Base-by-base conservation (phyloP, 1,140 invertebrate genomes). In the Araneus ventricosus region DNA sequence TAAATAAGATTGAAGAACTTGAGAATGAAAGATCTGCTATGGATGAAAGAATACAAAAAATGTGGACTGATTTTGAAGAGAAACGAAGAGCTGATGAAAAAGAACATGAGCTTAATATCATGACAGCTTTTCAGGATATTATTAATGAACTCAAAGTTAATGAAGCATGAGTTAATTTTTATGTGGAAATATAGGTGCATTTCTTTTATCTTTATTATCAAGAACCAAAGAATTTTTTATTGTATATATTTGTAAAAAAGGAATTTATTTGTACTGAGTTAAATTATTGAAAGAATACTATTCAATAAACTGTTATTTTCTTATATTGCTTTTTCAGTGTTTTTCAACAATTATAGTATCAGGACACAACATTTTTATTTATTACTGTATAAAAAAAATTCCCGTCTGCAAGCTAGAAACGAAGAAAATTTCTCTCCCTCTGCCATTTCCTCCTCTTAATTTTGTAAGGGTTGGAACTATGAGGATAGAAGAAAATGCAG, bases 61-160 rank as follows among this genome's bases (percentile, higher is more conserved):
- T 93, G 91, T 93, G 91, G 91, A 37, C 80, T 34, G 84, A 93
- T 17, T 93, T 93, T 61, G 91, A 93, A 93, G 91, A 93, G 8
- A 93, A 57, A 39, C 34, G 84, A 80, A 75, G 20, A 61, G 41
- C 17, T 79, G 85, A 93, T 59, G 91, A 87, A 59, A 75, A 37
- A 80, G 91, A 93, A 80, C 91, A 93, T 61, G 91, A 93, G 37
- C 84, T 87, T 75, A 93, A 93, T 22, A 59, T 93, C 1, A 93
- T 80, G 84, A 34, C 27, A 14, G 20, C 57, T n/a, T 93, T 93
- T 87, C 84, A 88, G 88, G 85, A 88, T 17, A 93, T 93, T 4
- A 93, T 93, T 5, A 57, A 52, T 92, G 59, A 70, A 34, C 17
- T 70, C 2, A 92, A 92, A 70, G 20, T 30, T 30, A 61, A 90